A percentile compares a stretch with the other conserved stretches of the same genome.
Evolutionary conservation across 2,797 vertebrate species (phyloP).

Genomic region (Megalops cyprinoides): DNA sequence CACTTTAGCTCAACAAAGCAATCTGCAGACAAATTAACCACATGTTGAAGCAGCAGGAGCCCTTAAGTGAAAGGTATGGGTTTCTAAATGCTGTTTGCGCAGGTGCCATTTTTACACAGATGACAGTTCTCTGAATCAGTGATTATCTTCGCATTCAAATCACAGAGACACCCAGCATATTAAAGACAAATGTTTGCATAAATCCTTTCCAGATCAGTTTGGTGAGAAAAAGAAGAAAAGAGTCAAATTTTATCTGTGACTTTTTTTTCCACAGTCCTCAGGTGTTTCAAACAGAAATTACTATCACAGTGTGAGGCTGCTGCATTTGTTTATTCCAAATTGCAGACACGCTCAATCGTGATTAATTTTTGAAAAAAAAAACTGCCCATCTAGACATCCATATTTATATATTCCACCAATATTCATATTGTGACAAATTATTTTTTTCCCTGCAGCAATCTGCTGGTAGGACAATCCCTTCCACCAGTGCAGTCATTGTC

Average conservation of each 20-base stretch:
- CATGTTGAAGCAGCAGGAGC: slow-evolving; percentile 1
- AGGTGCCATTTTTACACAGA: too few species aligned
- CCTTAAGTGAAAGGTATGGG: too few species aligned
- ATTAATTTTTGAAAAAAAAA: background rate
- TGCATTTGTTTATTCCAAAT: background rate
- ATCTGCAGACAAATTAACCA: slow-evolving; percentile 19
- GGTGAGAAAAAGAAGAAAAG: background rate
- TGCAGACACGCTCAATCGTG: background rate
- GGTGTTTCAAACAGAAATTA: background rate
- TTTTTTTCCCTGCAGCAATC: background rate
- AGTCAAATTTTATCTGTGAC: background rate
- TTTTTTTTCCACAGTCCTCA: background rate
- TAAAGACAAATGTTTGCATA: background rate
- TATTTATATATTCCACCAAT: background rate
- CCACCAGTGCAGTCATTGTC: background rate
- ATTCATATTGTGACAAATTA: background rate
- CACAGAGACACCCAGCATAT: background rate
- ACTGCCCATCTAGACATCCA: background rate
- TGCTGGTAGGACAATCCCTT: background rate
- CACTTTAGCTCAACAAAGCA: background rate
- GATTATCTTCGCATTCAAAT: background rate
- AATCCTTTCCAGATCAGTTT: background rate
- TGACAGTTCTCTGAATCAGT: background rate
- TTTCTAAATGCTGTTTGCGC: too few species aligned
- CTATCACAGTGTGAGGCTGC: background rate